A percentile compares a stretch with the other conserved stretches of the same genome.
These are phyloP conservation scores for Acrobasis consociella DNA, from an alignment of 2,888 invertebrate species.

Conservation along the genomic window DNA sequence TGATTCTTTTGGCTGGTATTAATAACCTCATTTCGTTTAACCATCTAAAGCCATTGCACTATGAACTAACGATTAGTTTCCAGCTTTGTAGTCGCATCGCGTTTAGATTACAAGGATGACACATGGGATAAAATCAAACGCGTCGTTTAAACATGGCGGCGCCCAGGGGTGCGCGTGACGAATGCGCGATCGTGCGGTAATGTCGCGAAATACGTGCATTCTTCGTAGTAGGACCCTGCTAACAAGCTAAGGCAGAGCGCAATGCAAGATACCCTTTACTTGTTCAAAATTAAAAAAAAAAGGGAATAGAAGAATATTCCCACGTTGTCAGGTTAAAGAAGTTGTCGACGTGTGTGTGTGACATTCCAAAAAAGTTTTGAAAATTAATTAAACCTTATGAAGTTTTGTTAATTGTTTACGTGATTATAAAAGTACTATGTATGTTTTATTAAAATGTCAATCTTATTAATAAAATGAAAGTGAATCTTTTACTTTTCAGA, in stretches of 20 bases:
- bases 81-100: conserved; percentile 19
- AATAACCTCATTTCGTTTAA: background rate
- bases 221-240: background rate
- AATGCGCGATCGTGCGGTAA: conserved; percentile 50
- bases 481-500: no score
- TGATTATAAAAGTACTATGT: no score
- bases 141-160: conserved; percentile 53
- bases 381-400: no score
- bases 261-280: background rate
- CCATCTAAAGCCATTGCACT: conserved; percentile 31
- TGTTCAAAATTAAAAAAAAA: background rate
- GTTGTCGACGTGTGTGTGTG: no score
- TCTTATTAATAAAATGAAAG: no score
- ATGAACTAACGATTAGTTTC: conserved; percentile 16
- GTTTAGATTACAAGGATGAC: conserved; percentile 39
- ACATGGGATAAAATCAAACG: conserved; percentile 59
- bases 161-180: conserved; percentile 53
- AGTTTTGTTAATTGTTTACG: no score
- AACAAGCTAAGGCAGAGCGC: background rate
- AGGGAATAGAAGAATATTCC: no score
- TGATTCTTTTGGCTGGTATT: background rate
- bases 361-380: no score
- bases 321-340: no score
- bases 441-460: no score
- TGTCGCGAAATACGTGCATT: conserved; percentile 48